These are phyloP conservation scores for Lepus europaeus DNA, from an alignment of 2,113 vertebrate genomes.

Conservation along the genomic window DNA sequence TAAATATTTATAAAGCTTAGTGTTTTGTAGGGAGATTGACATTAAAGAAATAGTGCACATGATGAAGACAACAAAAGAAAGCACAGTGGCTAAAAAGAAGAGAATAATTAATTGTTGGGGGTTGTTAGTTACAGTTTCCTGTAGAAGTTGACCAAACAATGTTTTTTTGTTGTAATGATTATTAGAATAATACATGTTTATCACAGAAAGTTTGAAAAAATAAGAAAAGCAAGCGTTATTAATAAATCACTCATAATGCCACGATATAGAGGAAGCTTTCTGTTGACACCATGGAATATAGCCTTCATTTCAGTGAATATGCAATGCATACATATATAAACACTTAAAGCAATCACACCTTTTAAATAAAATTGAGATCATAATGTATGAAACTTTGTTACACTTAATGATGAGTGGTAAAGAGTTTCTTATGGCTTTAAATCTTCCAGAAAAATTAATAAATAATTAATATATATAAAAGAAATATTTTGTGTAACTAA, in stretches of 20 bases:
- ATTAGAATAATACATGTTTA: slow-evolving; percentile 1
- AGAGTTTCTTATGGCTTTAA: neutral
- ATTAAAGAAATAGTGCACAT: neutral
- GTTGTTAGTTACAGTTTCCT: neutral
- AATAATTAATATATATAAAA: neutral
- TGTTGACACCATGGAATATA: neutral
- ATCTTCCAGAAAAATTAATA: neutral
- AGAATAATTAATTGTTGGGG: neutral
- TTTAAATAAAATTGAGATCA: slow-evolving; percentile 49
- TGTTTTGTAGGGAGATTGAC: neutral
- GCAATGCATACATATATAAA: neutral
- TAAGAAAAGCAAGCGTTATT: neutral
- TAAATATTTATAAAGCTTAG: neutral
- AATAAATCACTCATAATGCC: neutral
- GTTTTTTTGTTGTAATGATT: neutral
- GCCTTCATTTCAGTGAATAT: neutral
- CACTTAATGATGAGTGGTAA: neutral
- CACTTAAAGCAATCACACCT: neutral
- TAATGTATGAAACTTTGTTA: neutral
- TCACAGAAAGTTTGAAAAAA: slow-evolving; percentile 20
- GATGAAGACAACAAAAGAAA: neutral
- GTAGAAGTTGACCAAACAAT: neutral
- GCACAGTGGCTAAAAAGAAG: neutral
- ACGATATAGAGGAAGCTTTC: slow-evolving; percentile 11
- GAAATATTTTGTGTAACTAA: slow-evolving; percentile 31